Evolutionary conservation across 2,797 vertebrate genomes (phyloP).

Genomic region (Uromys caudimaculatus): DNA sequence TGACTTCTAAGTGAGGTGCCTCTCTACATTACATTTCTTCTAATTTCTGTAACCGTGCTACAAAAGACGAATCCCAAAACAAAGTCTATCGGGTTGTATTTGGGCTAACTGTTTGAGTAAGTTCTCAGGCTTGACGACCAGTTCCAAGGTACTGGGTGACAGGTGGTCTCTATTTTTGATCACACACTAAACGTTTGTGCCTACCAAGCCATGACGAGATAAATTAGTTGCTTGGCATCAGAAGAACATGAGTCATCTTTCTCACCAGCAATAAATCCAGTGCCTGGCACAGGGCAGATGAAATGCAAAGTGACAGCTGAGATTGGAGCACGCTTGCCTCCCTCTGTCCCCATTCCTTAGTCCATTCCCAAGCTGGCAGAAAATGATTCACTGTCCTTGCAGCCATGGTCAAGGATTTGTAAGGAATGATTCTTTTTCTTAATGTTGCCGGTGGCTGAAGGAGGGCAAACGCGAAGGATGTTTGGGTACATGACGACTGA

Average conservation of each 20-base stretch:
- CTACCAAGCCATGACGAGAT: slow-evolving; percentile 55
- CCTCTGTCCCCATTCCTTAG: slow-evolving; percentile 39
- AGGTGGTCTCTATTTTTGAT: slow-evolving; percentile 66
- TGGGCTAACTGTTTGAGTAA: slow-evolving; percentile 29
- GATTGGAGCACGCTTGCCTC: slow-evolving; percentile 35
- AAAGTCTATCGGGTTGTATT: slow-evolving; percentile 29
- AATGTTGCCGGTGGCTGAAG: neutral
- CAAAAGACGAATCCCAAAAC: slow-evolving; percentile 52
- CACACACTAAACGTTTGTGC: slow-evolving; percentile 45
- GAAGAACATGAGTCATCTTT: slow-evolving; percentile 72
- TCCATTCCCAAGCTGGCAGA: neutral
- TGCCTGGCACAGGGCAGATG: slow-evolving; percentile 52
- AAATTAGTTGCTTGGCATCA: slow-evolving; percentile 66
- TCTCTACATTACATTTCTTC: neutral
- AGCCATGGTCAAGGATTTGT: neutral
- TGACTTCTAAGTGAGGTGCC: neutral
- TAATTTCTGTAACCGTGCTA: neutral
- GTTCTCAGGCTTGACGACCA: neutral
- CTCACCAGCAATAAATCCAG: slow-evolving; percentile 71
- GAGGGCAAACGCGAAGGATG: neutral
- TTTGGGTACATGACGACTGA: neutral
- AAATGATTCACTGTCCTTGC: slow-evolving; percentile 27
- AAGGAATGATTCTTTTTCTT: neutral
- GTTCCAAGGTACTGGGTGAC: neutral
- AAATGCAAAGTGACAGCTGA: slow-evolving; percentile 71